Base-by-base conservation (phyloP, 2,797 vertebrate genomes). In the Dallia pectoralis region DNA sequence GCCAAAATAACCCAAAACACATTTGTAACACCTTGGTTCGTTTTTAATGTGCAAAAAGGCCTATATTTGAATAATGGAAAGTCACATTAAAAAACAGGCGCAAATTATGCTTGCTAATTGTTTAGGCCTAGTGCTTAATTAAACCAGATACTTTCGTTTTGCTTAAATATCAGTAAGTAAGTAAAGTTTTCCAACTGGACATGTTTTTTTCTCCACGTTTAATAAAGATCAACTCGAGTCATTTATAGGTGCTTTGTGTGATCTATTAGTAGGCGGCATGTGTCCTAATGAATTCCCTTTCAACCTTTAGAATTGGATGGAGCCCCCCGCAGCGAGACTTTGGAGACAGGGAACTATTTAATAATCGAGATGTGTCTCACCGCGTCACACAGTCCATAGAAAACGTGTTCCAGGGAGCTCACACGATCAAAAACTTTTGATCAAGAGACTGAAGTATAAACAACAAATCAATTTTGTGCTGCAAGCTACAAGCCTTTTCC, bases 101-200 rank as follows among this genome's bases (percentile, higher is more conserved):
- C 64, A 66, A n/a, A 40, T 22, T 6, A 19, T 36, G 4, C n/a
- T 22, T 19, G 64, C 16, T n/a, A 66, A 22, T 66, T 15, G 25
- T 29, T 1, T 29, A 4, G 15, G 25, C 15, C 1, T 29, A 4
- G 15, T 25, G 4, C 27, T 63, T 27, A 29, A 6, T 32, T 25
- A 4, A 22, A 59, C 25, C 22, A 59, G 53, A 56, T 8, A 7
- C 29, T 22, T 25, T 25, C 22, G 53, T 9, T 59, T 59, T 59
- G 22, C 53, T 27, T 25, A 11, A 25, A 59, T 25, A 25, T 27
- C n/a, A 25, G 53, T n/a, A 59, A 59, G 53, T 22, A 22, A 22
- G n/a, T 59, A n/a, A 85, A 81, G 79, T 84, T 91, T 86, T 44
- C 84, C 87, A 91, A 91, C 91, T 90, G 87, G 84, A 90, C 89